Conservation (phyloP, 2,113 vertebrate genomes). For the Callospermophilus lateralis region DNA sequence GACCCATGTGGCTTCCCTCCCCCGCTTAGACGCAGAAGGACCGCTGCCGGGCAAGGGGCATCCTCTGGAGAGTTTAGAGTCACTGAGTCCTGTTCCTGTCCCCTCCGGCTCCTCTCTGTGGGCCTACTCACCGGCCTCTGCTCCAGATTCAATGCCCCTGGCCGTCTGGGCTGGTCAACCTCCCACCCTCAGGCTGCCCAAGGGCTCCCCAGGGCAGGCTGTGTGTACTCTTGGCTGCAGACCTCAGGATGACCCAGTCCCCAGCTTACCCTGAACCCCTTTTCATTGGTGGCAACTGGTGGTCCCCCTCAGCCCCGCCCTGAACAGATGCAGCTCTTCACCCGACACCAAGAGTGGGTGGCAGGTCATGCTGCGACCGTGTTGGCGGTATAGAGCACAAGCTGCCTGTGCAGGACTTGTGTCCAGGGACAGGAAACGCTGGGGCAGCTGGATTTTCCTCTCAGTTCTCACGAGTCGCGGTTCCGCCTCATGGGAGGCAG, state of each 20-base stretch:
- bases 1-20: fast-evolving
- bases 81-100: too few relatives aligned
- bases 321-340: too few relatives aligned
- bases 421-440: too few relatives aligned
- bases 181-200: not conserved
- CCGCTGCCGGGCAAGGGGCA: fast-evolving
- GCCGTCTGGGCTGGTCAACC: not conserved
- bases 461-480: too few relatives aligned
- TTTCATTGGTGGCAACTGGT: fast-evolving
- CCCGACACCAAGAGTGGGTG: fast-evolving
- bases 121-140: not conserved
- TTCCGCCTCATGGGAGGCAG: too few relatives aligned
- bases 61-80: not conserved
- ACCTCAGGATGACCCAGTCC: too few relatives aligned
- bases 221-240: too few relatives aligned
- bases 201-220: too few relatives aligned
- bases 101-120: fast-evolving
- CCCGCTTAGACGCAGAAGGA: too few relatives aligned
- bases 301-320: not conserved
- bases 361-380: not conserved
- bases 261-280: not conserved
- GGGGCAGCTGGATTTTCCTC: too few relatives aligned
- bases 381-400: not conserved
- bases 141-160: not conserved
- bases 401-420: too few relatives aligned